phyloP scores from a whole-genome alignment of 2,888 invertebrate species.

The Linnaemya tessellans region DNA sequence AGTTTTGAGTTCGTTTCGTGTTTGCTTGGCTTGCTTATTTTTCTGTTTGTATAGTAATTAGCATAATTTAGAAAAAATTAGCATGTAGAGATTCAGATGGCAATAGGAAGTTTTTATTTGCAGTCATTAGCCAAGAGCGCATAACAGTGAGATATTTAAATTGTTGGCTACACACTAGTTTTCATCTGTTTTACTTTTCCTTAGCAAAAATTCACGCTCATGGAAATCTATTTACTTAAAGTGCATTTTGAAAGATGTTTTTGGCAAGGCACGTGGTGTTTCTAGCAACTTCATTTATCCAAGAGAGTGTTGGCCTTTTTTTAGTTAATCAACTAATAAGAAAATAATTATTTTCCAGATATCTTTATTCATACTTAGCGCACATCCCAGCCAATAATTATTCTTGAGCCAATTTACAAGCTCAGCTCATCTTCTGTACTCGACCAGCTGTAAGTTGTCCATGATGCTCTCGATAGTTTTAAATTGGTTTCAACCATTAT shows the following conservation, averaged over 20 bases:
- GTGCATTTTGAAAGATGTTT: neutral
- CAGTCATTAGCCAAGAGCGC: constrained; percentile 12
- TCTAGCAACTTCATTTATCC: neutral
- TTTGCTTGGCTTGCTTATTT: constrained; percentile 7
- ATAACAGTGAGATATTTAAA: constrained; percentile 4
- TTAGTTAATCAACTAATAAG: constrained; percentile 9
- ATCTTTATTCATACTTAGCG: neutral
- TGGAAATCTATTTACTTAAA: neutral
- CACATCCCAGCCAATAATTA: too few species aligned
- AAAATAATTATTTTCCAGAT: constrained; percentile 14
- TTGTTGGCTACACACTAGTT: neutral
- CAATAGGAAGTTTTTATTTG: constrained; percentile 5
- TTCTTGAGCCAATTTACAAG: too few species aligned
- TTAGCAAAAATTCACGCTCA: neutral
- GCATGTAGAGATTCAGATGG: constrained; percentile 17
- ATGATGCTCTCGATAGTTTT: too few species aligned
- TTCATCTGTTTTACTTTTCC: neutral
- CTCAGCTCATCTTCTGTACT: too few species aligned
- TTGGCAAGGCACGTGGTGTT: neutral
- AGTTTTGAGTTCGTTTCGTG: constrained; percentile 19
- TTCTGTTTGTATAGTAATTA: constrained; percentile 32
- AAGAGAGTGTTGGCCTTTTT: neutral
- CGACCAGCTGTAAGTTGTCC: too few species aligned
- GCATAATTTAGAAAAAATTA: constrained; percentile 58
- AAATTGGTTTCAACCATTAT: too few species aligned